phyloP scores from a whole-genome alignment of 2,797 vertebrate species.

The Etheostoma perlongum region DNA sequence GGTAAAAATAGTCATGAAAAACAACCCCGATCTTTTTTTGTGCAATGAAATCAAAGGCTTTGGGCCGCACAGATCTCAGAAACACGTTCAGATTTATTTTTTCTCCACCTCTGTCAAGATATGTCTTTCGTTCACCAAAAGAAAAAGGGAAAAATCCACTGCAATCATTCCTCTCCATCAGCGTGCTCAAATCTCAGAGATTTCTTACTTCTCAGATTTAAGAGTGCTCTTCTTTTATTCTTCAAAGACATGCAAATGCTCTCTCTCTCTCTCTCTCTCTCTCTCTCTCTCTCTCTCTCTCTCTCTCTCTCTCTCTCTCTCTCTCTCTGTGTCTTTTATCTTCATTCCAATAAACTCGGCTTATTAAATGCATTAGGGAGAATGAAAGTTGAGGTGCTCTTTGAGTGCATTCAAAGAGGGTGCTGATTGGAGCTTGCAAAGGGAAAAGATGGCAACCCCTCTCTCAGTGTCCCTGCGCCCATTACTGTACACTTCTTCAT shows the following conservation, averaged over 20 bases:
- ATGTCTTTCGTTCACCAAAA: conserved; percentile 49
- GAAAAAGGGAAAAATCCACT: conserved; percentile 35
- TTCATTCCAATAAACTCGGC: conserved; percentile 72
- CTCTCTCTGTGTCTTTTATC: conserved; percentile 49
- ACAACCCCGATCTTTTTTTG: no score
- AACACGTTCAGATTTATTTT: conserved; percentile 50
- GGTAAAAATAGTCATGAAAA: no score
- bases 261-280: conserved; percentile 16
- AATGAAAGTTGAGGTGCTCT: conserved; percentile 81
- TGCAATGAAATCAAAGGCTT: conserved; percentile 40
- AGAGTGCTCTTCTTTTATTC: conserved; percentile 74
- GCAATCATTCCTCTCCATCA: conserved; percentile 74
- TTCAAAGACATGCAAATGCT: conserved; percentile 83
- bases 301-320: no score
- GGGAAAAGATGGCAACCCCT: conserved; percentile 76
- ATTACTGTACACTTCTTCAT: conserved; percentile 89
- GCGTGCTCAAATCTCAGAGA: conserved; percentile 56
- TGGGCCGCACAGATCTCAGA: conserved; percentile 24
- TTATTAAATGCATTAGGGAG: conserved; percentile 84
- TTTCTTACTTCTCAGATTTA: conserved; percentile 72
- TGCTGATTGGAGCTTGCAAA: conserved; percentile 66
- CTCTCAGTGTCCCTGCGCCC: conserved; percentile 77
- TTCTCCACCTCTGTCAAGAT: conserved; percentile 45
- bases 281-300: not conserved
- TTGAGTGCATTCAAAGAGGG: conserved; percentile 72